Evolutionary conservation across 2,113 vertebrate species (phyloP).

Genomic region (Anoura caudifer): DNA sequence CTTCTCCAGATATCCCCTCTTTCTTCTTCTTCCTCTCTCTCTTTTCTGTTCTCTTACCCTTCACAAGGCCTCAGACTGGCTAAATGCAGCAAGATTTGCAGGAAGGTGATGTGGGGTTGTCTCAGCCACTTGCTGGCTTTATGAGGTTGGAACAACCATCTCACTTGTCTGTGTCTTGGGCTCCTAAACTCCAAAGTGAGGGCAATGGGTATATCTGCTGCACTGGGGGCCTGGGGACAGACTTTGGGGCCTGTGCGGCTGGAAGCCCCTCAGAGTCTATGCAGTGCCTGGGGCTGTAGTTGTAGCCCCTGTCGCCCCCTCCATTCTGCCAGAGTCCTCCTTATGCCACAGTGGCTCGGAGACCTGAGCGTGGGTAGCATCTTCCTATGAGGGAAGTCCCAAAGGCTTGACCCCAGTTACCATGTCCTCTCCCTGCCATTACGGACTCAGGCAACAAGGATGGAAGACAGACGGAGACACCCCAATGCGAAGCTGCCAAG

Average conservation of each 20-base stretch:
- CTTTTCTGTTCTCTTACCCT: background rate
- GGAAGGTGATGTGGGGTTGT: background rate
- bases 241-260: background rate
- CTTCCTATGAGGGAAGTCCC: background rate
- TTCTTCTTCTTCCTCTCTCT: background rate
- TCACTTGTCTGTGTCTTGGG: background rate
- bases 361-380: background rate
- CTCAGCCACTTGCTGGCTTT: background rate
- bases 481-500: background rate
- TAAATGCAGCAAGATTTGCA: background rate
- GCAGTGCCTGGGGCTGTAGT: accelerated
- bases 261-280: background rate
- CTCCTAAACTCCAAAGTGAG: background rate
- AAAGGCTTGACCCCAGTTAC: background rate
- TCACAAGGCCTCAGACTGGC: background rate
- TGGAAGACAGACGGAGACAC: background rate
- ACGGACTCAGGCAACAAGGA: background rate
- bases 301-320: background rate
- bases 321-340: background rate
- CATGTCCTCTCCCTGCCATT: background rate
- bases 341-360: background rate
- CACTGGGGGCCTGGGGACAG: background rate
- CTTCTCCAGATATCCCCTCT: background rate
- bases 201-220: background rate
- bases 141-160: background rate